Evolutionary conservation across 1,140 invertebrate genomes (phyloP), one percentile per base, ranked within the genome.

Genomic region (Mamestra configurata): DNA sequence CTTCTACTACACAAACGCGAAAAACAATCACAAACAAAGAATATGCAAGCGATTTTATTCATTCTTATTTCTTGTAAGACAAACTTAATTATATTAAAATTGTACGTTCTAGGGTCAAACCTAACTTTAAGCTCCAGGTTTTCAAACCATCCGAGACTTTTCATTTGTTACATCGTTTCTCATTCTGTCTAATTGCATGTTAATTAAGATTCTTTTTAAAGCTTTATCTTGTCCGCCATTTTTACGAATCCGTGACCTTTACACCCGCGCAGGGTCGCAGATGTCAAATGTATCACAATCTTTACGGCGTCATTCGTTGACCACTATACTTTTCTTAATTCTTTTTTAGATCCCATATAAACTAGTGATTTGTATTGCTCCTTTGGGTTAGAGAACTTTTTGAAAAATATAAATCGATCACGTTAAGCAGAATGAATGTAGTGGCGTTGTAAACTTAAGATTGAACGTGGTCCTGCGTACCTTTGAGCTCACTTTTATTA

Each of bases 221-320:
- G 37, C 18, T 24, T 72, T 53, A 79, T 64, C 70, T 79, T 46
- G 13, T n/a, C 20, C 27, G 18, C 24, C 35, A 35, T 53, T 75
- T 75, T 81, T 71, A 77, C 27, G 35, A 75, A 61, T 64, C 40
- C 53, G 66, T 81, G 79, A 77, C 79, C 79, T 81, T 81, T 66
- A 31, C 59, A 5, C 24, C 43, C 18, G 7, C 53, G 20, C 20
- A 46, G 11, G 55, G 57, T 64, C 70, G 59, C 43, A 55, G 35
- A 75, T 57, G 78, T 79, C 78, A 75, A 57, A 53, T 20, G 61
- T 61, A 59, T 46, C 51, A 75, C 72, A 43, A 27, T 75, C 37
- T 72, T 51, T 61, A 59, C 22, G 37, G 37, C 72, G 35, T 37
- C 70, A 53, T 7, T 71, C 18, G 10, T n/a, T n/a, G 10, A 68